These are phyloP conservation scores for Silurus glanis DNA, from an alignment of 2,113 vertebrate genomes.

Conservation along the genomic window DNA sequence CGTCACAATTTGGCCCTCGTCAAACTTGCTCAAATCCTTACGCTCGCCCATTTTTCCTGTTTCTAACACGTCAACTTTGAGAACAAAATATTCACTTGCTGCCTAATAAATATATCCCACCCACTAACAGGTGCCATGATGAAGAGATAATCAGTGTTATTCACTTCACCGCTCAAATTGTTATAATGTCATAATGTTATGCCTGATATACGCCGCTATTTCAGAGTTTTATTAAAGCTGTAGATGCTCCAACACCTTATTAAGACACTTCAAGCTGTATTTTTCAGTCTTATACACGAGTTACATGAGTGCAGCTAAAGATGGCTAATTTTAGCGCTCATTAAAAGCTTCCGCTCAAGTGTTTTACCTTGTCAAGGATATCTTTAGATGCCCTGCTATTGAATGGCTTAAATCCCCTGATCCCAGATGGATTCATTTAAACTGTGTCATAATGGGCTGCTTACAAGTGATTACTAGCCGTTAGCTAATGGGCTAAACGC, in stretches of 20 bases:
- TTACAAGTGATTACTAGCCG: conserved; percentile 64
- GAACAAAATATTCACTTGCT: too few species aligned
- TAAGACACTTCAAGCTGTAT: too few species aligned
- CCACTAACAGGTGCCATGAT: too few species aligned
- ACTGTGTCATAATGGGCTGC: conserved; percentile 61
- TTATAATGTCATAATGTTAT: too few species aligned
- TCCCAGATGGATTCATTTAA: conserved; percentile 66
- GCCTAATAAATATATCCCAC: too few species aligned
- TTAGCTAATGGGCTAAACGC: conserved; percentile 62
- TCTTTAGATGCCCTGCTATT: conserved; percentile 62
- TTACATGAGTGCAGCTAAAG: background rate
- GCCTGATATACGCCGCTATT: too few species aligned
- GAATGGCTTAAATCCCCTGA: conserved; percentile 58
- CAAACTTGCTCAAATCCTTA: too few species aligned
- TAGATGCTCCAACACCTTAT: background rate
- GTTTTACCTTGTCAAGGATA: conserved; percentile 65
- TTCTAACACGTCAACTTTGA: too few species aligned
- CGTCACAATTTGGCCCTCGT: too few species aligned
- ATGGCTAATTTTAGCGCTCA: conserved; percentile 49
- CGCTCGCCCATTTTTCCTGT: too few species aligned
- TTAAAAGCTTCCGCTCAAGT: conserved; percentile 42
- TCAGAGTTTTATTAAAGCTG: background rate
- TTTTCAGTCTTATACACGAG: background rate
- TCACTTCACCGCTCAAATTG: too few species aligned
- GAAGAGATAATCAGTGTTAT: too few species aligned